Conservation (phyloP, 2,888 invertebrate species). For the Nebria salina region DNA sequence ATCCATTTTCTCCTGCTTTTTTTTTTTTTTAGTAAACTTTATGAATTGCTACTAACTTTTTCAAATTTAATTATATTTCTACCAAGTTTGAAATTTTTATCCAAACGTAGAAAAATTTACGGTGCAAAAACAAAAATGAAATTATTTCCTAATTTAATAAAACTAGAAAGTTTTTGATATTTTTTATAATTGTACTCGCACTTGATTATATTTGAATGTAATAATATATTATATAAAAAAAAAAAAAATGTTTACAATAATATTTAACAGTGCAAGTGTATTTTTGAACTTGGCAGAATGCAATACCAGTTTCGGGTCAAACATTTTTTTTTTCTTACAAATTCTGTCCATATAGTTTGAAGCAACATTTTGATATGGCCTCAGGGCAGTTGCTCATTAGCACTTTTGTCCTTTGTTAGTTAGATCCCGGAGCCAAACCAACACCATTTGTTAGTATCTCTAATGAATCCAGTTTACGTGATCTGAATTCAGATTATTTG, state of each 20-base stretch:
- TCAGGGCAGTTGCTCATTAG: neutral
- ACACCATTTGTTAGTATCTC: neutral
- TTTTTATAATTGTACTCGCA: no score
- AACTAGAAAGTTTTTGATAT: no score
- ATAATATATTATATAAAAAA: neutral
- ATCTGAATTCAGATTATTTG: neutral
- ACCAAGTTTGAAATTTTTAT: neutral
- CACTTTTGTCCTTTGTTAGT: neutral
- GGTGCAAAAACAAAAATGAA: no score
- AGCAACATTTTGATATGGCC: neutral
- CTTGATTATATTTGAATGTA: neutral
- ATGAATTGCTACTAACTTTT: neutral
- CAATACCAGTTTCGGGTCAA: no score
- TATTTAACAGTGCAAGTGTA: no score
- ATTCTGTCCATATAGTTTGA: neutral
- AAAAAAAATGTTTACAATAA: neutral
- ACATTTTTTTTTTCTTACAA: no score
- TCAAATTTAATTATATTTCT: neutral
- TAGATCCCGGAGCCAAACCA: neutral
- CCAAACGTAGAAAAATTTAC: neutral
- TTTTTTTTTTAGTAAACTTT: neutral
- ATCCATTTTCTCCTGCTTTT: neutral
- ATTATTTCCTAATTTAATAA: no score
- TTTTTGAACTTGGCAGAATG: no score
- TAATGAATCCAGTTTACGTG: conserved; percentile 1